Base-by-base conservation (phyloP, 2,888 invertebrate genomes). In the Agriopis aurantiaria region DNA sequence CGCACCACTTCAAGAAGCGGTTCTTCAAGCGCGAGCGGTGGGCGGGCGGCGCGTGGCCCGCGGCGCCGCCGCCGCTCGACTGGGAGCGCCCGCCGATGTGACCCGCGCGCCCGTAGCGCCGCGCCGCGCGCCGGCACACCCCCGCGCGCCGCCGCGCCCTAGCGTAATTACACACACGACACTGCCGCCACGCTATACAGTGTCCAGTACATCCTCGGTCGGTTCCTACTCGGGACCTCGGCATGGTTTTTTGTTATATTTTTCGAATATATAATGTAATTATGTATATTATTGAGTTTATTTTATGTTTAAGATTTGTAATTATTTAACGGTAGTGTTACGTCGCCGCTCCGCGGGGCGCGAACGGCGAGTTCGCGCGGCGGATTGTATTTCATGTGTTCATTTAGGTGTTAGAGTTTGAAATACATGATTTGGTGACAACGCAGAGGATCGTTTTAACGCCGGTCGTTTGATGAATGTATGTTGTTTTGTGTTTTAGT, bases 1-100 rank as follows among this genome's bases (percentile, higher is more conserved):
- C 90, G 83, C 89, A 92, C 77, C 97, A 97, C 91, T 97, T 97
- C 90, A 97, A 98, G 91, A 98, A 97, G 94, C 97, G 97, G 84
- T 97, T 97, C 91, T 97, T 97, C 91, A 97, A 97, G 78, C 95
- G 96, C 84, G 97, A 95, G 92, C 96, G 94, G 86, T 96, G 96
- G 96, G 95, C 93, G 90, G 91, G 96, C 96, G 95, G 93, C 53
- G 59, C 92, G 75, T 94, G 94, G 90, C 84, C 85, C 82, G 89
- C 84, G 81, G 88, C 91, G 84, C 88, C 90, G 91, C 90, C 91
- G 91, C 81, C 95, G 40, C 79, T 85, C 51, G 93, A 93, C 82
- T 94, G 94, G 93, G 94, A 94, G 85, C 90, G 91, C 68, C 93
- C 93, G 87, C 88, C 91, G 83, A 92, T 91, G 92, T 94, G 93